Evolutionary conservation across 2,113 vertebrate species (phyloP), one percentile per base, ranked within the genome.

Genomic region (Conger conger): DNA sequence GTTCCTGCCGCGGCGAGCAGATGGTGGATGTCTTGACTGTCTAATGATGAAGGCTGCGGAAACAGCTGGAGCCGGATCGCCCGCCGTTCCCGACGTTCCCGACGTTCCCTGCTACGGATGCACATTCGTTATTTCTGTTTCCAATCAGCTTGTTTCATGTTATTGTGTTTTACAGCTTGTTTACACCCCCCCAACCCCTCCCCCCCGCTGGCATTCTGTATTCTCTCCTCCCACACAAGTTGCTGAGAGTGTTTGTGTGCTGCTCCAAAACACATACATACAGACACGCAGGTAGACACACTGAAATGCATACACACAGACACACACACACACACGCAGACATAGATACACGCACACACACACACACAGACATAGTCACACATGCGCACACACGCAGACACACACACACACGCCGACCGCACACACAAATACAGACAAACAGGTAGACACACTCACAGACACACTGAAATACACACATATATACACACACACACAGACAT

Each of bases 11-110:
- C 84, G 23, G 76, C 73, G 88, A 90, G 86, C 90, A 91, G 87
- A 90, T 90, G 90, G 86, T 86, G 87, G 83, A 83, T 86, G 73
- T 80, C 88, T 77, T 76, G 80, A 76, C 90, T 45, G 82, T 88
- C 40, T 87, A n/a, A 88, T 76, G 79, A 87, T 57, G 68, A 13
- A 73, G 82, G 80, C 45, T 76, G 79, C 42, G 81, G 88, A 78
- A 91, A 87, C 90, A 91, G 89, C 82, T 40, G 54, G 45, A 83
- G 57, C 86, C 84, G 27, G 81, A 84, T 86, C 85, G 88, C 79
- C 84, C 33, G 1, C 76, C 50, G 82, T 18, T 79, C 81, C 82
- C 85, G 86, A 11, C 80, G 3, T n/a, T n/a, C n/a, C 5, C 7
- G 82, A n/a, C n/a, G 76, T 17, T 13, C n/a, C 38, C 73, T 33